A percentile compares a stretch with the other conserved stretches of the same genome.
These are phyloP conservation scores for Gymnoscopelus microlampas DNA, from an alignment of 2,797 vertebrate species.

Conservation along the genomic window DNA sequence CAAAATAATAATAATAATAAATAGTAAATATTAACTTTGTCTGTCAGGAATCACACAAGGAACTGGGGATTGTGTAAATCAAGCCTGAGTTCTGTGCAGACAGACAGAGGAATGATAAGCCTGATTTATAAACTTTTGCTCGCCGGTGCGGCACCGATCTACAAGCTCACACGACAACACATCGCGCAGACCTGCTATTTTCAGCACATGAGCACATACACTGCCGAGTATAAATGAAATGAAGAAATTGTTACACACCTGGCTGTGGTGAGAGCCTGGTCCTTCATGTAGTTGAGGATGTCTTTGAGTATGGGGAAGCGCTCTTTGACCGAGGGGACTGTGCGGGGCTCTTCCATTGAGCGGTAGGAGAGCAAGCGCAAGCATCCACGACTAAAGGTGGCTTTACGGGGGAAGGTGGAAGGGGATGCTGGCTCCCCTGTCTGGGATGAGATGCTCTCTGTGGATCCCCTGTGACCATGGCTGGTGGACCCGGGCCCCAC, in stretches of 20 bases:
- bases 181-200: no score
- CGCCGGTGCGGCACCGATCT: no score
- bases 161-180: no score
- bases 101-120: not conserved
- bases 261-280: slow-evolving; percentile 89
- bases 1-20: slow-evolving; percentile 10
- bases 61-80: not conserved
- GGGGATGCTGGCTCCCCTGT: slow-evolving; percentile 83
- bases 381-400: slow-evolving; percentile 88
- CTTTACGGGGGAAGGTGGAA: slow-evolving; percentile 84
- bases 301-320: slow-evolving; percentile 90
- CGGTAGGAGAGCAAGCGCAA: slow-evolving; percentile 93
- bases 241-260: slow-evolving; percentile 66
- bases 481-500: slow-evolving; percentile 46
- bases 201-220: no score
- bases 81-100: not conserved
- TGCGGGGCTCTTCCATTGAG: slow-evolving; percentile 89
- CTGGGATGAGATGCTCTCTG: slow-evolving; percentile 77
- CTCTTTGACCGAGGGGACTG: slow-evolving; percentile 88
- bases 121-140: not conserved
- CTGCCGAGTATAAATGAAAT: no score
- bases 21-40: not conserved
- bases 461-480: slow-evolving; percentile 67
- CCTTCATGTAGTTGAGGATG: slow-evolving; percentile 91
- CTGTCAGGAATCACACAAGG: no score